phyloP scores from a whole-genome alignment of 2,113 vertebrate species.

The Chaetodon trifascialis region DNA sequence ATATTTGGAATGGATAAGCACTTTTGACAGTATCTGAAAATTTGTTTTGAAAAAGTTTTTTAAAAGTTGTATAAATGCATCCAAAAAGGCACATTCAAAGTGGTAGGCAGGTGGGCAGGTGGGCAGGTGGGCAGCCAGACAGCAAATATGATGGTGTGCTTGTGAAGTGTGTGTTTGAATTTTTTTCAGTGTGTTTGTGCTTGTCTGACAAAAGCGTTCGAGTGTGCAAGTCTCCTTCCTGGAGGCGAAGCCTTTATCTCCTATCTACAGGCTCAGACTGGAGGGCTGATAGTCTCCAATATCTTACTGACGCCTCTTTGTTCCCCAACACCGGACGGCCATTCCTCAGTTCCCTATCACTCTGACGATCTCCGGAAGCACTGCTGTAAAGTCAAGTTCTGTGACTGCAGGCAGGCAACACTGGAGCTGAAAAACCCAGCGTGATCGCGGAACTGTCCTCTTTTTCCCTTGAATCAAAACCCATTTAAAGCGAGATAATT shows the following conservation, averaged over 20 bases:
- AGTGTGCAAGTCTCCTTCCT: slow-evolving; percentile 52
- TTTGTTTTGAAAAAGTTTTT: not conserved
- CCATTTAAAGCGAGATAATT: slow-evolving; percentile 47
- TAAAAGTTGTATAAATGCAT: slow-evolving; percentile 12
- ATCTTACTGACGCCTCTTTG: slow-evolving; percentile 77
- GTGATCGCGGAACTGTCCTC: slow-evolving; percentile 26
- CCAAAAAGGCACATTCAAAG: slow-evolving; percentile 6
- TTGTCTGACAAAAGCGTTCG: slow-evolving; percentile 43
- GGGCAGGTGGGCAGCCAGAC: slow-evolving; percentile 23
- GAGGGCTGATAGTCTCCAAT: slow-evolving; percentile 73
- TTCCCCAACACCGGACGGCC: slow-evolving; percentile 77
- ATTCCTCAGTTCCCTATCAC: slow-evolving; percentile 62
- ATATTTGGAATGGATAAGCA: not conserved
- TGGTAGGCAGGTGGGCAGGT: slow-evolving; percentile 14
- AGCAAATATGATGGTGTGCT: slow-evolving; percentile 17
- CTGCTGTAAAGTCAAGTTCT: slow-evolving; percentile 62
- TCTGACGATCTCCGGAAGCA: slow-evolving; percentile 62
- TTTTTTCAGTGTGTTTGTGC: slow-evolving; percentile 45
- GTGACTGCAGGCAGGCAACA: slow-evolving; percentile 46
- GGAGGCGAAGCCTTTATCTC: slow-evolving; percentile 75
- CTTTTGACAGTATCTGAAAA: slow-evolving; percentile 6
- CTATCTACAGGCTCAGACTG: slow-evolving; percentile 79
- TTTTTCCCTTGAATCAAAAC: slow-evolving; percentile 32
- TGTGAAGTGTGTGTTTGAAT: slow-evolving; percentile 15
- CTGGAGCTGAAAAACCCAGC: slow-evolving; percentile 38